Evolutionary conservation across 2,888 invertebrate species (phyloP).

Genomic region (Drosophila monieri): DNA sequence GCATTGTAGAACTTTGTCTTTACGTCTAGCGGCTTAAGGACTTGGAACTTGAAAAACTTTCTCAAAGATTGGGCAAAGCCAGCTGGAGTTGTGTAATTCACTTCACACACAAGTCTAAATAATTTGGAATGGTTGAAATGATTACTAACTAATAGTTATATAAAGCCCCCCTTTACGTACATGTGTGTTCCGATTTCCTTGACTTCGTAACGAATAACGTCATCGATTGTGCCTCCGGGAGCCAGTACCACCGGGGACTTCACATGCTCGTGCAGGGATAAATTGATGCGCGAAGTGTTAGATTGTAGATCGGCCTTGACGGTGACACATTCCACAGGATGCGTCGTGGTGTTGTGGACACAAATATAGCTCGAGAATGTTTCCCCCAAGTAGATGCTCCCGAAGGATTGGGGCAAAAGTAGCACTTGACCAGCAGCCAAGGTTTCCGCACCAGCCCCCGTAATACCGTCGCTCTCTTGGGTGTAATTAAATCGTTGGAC

Average conservation of each 20-base stretch:
- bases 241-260: slow-evolving; percentile 86
- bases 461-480: slow-evolving; percentile 92
- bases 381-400: slow-evolving; percentile 98
- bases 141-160: too few species aligned
- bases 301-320: slow-evolving; percentile 96
- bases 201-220: slow-evolving; percentile 99
- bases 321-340: slow-evolving; percentile 86
- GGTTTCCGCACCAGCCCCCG: slow-evolving; percentile 92
- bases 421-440: slow-evolving; percentile 92
- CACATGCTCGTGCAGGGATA: slow-evolving; percentile 90
- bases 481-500: slow-evolving; percentile 92
- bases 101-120: slow-evolving; percentile 98
- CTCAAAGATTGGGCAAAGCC: slow-evolving; percentile 93
- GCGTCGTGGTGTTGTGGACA: slow-evolving; percentile 97
- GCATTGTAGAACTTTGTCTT: slow-evolving; percentile 99
- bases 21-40: slow-evolving; percentile 98
- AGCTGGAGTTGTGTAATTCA: slow-evolving; percentile 92
- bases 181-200: slow-evolving; percentile 99
- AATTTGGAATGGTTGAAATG: too few species aligned
- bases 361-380: slow-evolving; percentile 99
- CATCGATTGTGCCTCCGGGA: slow-evolving; percentile 94
- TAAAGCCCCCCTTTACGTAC: slow-evolving; percentile 84
- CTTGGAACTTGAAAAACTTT: slow-evolving; percentile 99
- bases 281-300: slow-evolving; percentile 92
- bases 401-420: slow-evolving; percentile 97